A percentile compares a stretch with the other conserved stretches of the same genome.
Evolutionary conservation across 2,888 invertebrate species (phyloP).

Genomic region (Cheiracanthium punctorium): DNA sequence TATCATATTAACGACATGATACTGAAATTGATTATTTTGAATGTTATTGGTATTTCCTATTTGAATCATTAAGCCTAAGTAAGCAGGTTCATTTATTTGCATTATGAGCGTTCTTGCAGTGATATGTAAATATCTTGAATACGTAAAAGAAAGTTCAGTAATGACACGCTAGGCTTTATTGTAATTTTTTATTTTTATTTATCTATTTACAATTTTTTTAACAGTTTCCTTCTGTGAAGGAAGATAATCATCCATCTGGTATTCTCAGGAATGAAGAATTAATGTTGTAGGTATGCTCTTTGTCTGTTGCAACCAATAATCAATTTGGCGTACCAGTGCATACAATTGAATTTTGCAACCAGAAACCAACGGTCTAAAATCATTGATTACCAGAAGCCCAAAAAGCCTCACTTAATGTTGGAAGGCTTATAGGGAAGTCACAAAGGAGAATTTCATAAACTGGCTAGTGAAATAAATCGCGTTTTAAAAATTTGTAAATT

Average conservation of each 20-base stretch:
- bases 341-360: no score
- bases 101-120: background rate
- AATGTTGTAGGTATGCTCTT: no score
- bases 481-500: no score
- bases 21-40: background rate
- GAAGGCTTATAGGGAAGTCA: no score
- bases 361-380: no score
- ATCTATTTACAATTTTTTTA: background rate
- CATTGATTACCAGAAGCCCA: no score
- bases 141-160: background rate
- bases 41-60: background rate
- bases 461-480: no score
- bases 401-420: no score
- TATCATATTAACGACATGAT: background rate
- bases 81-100: background rate
- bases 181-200: background rate
- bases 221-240: background rate
- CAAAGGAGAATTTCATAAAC: no score
- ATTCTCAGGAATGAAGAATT: background rate
- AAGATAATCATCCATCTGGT: background rate
- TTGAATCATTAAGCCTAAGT: background rate
- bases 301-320: no score
- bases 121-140: background rate
- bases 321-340: no score
- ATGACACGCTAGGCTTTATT: background rate